Evolutionary conservation across 2,888 invertebrate species (phyloP).

Genomic region (Theretra japonica): DNA sequence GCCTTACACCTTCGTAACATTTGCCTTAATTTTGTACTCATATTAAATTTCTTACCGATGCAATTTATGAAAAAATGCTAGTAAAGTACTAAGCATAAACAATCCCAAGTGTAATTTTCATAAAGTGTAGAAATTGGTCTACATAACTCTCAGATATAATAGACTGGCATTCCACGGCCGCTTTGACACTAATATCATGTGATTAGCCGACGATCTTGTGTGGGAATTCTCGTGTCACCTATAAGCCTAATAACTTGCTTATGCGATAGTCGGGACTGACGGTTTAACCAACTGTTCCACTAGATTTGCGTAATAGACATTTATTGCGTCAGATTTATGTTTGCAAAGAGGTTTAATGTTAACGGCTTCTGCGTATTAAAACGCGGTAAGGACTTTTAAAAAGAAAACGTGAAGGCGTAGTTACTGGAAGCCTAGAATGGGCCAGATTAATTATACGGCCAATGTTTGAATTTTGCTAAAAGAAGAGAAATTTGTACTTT

Average conservation of each 20-base stretch:
- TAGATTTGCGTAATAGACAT: background rate
- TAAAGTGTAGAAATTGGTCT: background rate
- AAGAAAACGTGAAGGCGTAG: no score
- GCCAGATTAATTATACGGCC: no score
- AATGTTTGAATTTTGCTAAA: no score
- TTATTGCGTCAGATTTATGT: background rate
- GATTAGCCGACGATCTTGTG: background rate
- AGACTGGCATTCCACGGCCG: background rate
- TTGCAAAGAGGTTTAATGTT: background rate
- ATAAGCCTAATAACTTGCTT: slow-evolving; percentile 5
- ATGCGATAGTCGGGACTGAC: background rate
- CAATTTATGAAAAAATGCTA: no score
- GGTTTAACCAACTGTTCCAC: background rate
- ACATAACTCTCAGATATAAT: background rate
- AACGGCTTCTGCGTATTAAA: background rate
- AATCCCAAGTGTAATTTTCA: no score
- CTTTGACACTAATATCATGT: slow-evolving; percentile 7
- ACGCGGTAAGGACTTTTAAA: no score
- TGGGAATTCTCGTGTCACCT: slow-evolving; percentile 8
- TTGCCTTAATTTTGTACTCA: no score
- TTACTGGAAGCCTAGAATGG: no score
- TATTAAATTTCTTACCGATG: no score
- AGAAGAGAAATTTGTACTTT: no score
- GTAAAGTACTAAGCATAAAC: no score
- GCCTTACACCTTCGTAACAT: no score